Base-by-base conservation (phyloP, 2,888 invertebrate genomes). In the Trichacis sp. region DNA sequence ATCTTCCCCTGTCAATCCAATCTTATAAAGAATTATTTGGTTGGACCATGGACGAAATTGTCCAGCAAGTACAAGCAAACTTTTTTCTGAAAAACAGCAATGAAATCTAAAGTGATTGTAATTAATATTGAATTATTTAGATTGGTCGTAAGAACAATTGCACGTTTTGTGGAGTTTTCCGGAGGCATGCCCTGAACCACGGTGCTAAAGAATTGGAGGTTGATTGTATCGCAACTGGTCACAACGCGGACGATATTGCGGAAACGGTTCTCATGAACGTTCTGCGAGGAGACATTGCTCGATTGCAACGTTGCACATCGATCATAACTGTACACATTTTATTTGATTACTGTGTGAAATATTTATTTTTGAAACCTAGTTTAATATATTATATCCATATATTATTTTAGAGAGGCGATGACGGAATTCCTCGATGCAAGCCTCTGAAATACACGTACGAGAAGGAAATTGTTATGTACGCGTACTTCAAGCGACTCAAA, bases 31-130 rank as follows among this genome's bases (percentile, higher is more conserved):
- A 98, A 75, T 86, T 99, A 2, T 99, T 98, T 86, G 98, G 98
- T 0, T 99, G 99, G 99, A 98, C 98, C 2, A 98, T 98, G 97
- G 99, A 99, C 86, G 93, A 93, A 77, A 98, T 99, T 83, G 99
- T 99, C 0, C 89, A 88, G 42, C 91, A 93, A 84, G 93, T 93
- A 77, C 48, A 43, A 30, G 12, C 18, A n/a, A 24, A 43, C n/a
- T 11, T 20, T 6, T 5, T 11, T 45, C 4, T 33, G 18, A 18
- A 45, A 29, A n/a, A n/a, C n/a, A n/a, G n/a, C n/a, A n/a, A n/a
- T n/a, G n/a, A n/a, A n/a, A n/a, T n/a, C n/a, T n/a, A n/a, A n/a
- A n/a, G n/a, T n/a, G n/a, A n/a, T n/a, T n/a, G n/a, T n/a, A n/a
- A n/a, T n/a, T n/a, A n/a, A n/a, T n/a, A n/a, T n/a, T n/a, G n/a